These are phyloP conservation scores for Cebus imitator DNA, from an alignment of 2,113 vertebrate genomes.

Conservation along the genomic window DNA sequence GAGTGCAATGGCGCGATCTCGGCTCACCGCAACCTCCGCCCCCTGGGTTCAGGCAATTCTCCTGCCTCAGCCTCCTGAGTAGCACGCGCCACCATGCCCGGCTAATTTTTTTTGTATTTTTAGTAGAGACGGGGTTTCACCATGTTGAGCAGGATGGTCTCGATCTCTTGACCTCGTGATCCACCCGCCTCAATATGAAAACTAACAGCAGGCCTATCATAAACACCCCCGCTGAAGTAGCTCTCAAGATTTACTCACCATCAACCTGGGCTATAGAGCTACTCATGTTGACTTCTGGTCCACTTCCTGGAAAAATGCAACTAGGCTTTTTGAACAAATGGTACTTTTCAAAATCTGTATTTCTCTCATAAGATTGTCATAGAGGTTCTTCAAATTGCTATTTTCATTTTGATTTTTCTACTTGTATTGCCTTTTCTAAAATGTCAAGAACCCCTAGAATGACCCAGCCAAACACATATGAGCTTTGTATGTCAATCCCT, in stretches of 20 bases:
- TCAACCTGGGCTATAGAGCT: background rate
- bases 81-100: too few relatives aligned
- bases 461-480: background rate
- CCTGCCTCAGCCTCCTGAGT: too few relatives aligned
- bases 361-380: background rate
- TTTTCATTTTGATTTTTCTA: background rate
- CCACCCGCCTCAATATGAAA: background rate
- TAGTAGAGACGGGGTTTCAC: too few relatives aligned
- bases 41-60: too few relatives aligned
- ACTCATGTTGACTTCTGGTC: background rate
- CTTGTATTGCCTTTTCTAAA: background rate
- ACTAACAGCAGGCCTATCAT: background rate
- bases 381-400: background rate
- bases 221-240: background rate
- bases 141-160: too few relatives aligned
- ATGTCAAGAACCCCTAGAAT: background rate
- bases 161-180: too few relatives aligned
- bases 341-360: background rate
- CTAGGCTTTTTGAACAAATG: background rate
- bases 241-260: background rate
- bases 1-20: too few relatives aligned
- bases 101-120: too few relatives aligned
- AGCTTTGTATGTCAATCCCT: background rate
- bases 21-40: too few relatives aligned
- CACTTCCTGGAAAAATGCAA: background rate